Evolutionary conservation across 1,140 invertebrate genomes (phyloP).

Genomic region (Scylla paramamosain): DNA sequence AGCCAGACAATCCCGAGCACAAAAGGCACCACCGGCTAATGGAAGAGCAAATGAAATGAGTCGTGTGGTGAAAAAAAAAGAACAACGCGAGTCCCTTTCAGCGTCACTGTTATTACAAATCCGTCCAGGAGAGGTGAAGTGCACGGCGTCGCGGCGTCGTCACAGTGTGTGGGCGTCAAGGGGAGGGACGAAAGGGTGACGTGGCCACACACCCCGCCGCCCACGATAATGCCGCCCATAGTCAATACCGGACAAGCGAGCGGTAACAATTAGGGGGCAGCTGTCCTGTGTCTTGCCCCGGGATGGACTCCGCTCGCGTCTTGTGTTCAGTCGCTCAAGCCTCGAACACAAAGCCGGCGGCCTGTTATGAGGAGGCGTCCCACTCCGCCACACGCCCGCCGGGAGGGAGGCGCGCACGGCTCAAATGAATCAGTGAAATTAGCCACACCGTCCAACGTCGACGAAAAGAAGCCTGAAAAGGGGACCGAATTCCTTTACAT

Average conservation of each 20-base stretch:
- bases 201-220: constrained; percentile 24
- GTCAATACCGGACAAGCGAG: neutral
- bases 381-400: neutral
- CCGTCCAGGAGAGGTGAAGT: neutral
- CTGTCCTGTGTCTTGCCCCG: neutral
- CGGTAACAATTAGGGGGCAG: neutral
- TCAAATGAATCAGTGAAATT: constrained; percentile 70
- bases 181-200: neutral
- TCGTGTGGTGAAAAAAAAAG: constrained; percentile 23
- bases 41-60: constrained; percentile 62
- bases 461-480: constrained; percentile 63
- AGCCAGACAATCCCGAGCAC: constrained; percentile 47
- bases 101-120: constrained; percentile 47
- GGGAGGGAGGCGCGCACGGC: neutral
- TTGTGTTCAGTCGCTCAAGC: neutral
- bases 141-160: neutral
- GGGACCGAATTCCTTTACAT: constrained; percentile 74
- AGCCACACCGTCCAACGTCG: constrained; percentile 42
- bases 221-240: neutral
- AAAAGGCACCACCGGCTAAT: constrained; percentile 63
- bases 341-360: neutral
- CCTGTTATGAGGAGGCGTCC: neutral
- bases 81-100: neutral
- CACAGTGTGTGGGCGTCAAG: neutral
- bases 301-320: neutral